phyloP scores from a whole-genome alignment of 2,113 vertebrate species.

The Charina bottae region DNA sequence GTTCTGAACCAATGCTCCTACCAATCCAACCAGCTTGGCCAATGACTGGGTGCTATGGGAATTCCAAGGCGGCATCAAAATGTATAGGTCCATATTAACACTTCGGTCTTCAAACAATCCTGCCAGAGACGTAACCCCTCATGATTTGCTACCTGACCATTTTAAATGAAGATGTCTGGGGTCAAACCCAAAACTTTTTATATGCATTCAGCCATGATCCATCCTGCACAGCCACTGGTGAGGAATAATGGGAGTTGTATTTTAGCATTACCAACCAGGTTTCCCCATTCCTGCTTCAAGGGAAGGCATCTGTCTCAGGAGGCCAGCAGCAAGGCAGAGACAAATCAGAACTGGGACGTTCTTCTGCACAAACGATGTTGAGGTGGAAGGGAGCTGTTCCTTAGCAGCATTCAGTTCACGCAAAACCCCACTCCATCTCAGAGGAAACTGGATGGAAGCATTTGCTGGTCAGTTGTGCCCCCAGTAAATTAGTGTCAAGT shows the following conservation, averaged over 20 bases:
- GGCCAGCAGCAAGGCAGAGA: neutral
- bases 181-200: neutral
- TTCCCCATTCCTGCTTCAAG: neutral
- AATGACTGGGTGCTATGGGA: no score
- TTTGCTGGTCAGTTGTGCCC: neutral
- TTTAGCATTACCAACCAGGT: neutral
- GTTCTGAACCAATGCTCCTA: no score
- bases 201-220: neutral
- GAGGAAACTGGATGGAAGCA: neutral
- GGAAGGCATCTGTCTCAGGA: neutral
- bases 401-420: neutral
- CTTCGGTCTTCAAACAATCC: neutral
- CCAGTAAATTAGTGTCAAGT: neutral
- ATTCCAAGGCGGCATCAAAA: no score
- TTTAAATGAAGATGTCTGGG: neutral
- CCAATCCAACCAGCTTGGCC: no score
- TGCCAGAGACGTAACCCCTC: neutral
- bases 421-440: neutral
- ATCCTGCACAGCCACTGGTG: no score
- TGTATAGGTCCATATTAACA: neutral
- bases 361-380: no score
- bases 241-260: neutral
- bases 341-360: neutral
- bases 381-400: neutral
- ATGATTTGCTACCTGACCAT: neutral